A percentile compares a stretch with the other conserved stretches of the same genome.
phyloP scores from a whole-genome alignment of 2,888 invertebrate genomes.

The Seira sanloemensis region DNA sequence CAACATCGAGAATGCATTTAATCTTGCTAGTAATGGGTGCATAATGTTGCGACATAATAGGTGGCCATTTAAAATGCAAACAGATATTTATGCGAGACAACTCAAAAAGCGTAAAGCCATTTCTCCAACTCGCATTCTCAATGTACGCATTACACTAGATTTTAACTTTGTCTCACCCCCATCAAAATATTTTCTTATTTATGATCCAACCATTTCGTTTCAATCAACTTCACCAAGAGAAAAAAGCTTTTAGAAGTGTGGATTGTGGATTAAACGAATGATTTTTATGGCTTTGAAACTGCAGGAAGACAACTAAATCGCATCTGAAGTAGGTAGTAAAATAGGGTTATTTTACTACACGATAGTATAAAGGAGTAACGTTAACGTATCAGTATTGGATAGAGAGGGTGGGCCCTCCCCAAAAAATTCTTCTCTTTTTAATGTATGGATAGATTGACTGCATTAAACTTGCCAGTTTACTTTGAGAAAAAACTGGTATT shows the following conservation, averaged over 20 bases:
- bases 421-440: conserved; percentile 36
- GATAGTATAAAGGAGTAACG: neutral
- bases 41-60: neutral
- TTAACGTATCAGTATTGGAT: conserved; percentile 26
- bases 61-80: neutral
- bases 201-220: neutral
- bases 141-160: neutral
- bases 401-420: conserved; percentile 48
- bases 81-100: neutral
- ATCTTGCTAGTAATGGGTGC: neutral
- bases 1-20: neutral
- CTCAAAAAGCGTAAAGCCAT: neutral
- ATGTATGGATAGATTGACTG: conserved; percentile 50
- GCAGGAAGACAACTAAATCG: conserved; percentile 34
- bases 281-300: conserved; percentile 57
- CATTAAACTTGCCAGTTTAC: conserved; percentile 62
- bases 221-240: neutral
- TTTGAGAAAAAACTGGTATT: conserved; percentile 59
- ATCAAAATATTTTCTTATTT: conserved; percentile 4
- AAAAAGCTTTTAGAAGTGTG: conserved; percentile 30
- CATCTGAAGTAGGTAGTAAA: conserved; percentile 30
- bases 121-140: neutral
- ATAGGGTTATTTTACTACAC: neutral
- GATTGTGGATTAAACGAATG: conserved; percentile 61
- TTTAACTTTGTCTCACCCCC: neutral